Conservation (phyloP, 2,113 vertebrate genomes). For the Rhadina sibilatrix region DNA sequence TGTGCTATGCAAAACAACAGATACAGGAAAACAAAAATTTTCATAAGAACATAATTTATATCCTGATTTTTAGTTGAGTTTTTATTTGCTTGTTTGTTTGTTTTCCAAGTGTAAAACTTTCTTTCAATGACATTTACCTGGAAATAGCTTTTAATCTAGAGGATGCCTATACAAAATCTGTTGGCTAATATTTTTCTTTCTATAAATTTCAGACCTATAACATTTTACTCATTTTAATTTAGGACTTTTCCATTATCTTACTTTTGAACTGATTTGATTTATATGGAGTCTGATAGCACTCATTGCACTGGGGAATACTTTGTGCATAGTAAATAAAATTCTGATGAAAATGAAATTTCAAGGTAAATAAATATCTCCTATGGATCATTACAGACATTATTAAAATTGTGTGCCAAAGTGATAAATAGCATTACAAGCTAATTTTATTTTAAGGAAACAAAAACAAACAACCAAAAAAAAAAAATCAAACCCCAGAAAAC, state of each 20-base stretch:
- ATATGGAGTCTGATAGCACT: background rate
- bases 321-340: background rate
- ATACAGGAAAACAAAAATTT: background rate
- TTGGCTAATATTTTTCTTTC: background rate
- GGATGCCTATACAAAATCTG: background rate
- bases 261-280: background rate
- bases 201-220: background rate
- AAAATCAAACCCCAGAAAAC: too few relatives aligned
- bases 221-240: background rate
- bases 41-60: background rate
- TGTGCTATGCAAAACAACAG: background rate
- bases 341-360: slow-evolving; percentile 8
- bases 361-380: slow-evolving; percentile 11
- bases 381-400: background rate
- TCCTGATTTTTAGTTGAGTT: background rate
- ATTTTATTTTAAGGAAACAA: background rate
- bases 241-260: background rate
- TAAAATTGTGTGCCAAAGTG: background rate
- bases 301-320: background rate
- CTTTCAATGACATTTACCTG: background rate
- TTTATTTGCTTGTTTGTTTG: background rate
- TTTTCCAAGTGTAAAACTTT: background rate
- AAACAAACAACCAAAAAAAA: background rate
- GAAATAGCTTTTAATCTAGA: background rate
- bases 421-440: background rate